Evolutionary conservation across 2,797 vertebrate genomes (phyloP).

Genomic region (Pseudochaenichthys georgianus): DNA sequence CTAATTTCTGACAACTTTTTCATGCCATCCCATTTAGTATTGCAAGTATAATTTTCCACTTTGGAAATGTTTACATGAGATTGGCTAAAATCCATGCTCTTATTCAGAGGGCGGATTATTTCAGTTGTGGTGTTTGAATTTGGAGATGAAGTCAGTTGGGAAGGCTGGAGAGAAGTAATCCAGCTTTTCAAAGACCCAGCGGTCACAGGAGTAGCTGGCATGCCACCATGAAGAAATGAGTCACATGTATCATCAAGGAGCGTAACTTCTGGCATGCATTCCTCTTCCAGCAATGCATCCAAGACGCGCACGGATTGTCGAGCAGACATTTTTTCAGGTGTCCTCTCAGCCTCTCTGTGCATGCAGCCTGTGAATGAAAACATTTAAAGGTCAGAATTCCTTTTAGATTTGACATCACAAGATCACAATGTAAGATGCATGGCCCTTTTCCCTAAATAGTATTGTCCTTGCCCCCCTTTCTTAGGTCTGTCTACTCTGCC

Average conservation of each 20-base stretch:
- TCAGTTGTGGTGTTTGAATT: background rate
- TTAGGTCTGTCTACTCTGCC: no score
- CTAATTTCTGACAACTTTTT: background rate
- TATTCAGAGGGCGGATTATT: conserved; percentile 13
- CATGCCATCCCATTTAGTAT: conserved; percentile 15
- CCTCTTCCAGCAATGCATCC: conserved; percentile 47
- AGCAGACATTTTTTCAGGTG: conserved; percentile 6
- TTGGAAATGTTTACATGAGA: background rate
- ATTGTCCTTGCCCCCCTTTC: no score
- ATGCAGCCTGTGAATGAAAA: conserved; percentile 30
- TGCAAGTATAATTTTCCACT: background rate
- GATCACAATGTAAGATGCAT: background rate
- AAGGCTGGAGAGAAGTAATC: conserved; percentile 1
- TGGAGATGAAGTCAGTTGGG: background rate
- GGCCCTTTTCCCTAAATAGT: no score
- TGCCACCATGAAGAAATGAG: conserved; percentile 2
- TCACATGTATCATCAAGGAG: conserved; percentile 55
- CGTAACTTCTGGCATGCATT: conserved; percentile 66
- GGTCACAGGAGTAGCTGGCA: conserved; percentile 28
- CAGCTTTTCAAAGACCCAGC: background rate
- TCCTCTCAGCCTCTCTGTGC: background rate
- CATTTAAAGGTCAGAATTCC: background rate
- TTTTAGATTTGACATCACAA: background rate
- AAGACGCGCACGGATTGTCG: background rate
- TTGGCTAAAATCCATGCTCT: background rate